Base-by-base conservation (phyloP, 2,113 vertebrate species). In the Fukomys damarensis region DNA sequence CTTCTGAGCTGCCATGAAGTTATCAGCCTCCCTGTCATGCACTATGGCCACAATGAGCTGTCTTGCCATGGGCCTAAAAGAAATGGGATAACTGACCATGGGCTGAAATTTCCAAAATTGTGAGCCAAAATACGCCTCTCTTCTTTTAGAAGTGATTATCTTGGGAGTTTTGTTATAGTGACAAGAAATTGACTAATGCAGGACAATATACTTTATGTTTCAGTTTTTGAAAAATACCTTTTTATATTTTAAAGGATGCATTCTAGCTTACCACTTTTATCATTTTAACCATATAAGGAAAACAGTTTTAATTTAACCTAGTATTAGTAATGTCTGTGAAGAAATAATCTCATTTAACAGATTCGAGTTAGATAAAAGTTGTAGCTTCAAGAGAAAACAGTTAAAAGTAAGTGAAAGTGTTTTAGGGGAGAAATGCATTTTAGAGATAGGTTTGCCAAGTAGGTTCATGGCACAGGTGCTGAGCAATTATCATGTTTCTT, bases 291-390 rank as follows among this genome's bases (percentile, higher is more conserved):
- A 70, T 61, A 58, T 77, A 76, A 95, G 80, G 76, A 38, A 28
- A 94, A 81, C 4, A 12, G 2, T 63, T 93, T 94, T 80, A 22
- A 94, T 93, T 94, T 95, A 96, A 83, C 8, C 13, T 5, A n/a
- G 43, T 84, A 49, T 91, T 19, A 46, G 52, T 28, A 30, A 54
- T 61, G 46, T 46, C 72, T 91, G 35, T 38, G 65, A 94, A 94
- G 46, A 56, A 89, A 74, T 92, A 87, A 83, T 65, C 84, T 26
- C 52, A 61, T 46, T 91, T 82, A 74, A 52, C 38, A 61, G 52
- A 24, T 90, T 85, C 58, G 49, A 52, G 58, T 82, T 83, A 65
- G 52, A 49, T 66, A 74, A 86, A 95, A 83, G 16, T 46, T 95
- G 14, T 38, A 14, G 30, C 54, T 91, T 87, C 35, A 68, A 77